A percentile compares a stretch with the other conserved stretches of the same genome.
phyloP scores from a whole-genome alignment of 2,797 vertebrate species.

The Falco peregrinus region DNA sequence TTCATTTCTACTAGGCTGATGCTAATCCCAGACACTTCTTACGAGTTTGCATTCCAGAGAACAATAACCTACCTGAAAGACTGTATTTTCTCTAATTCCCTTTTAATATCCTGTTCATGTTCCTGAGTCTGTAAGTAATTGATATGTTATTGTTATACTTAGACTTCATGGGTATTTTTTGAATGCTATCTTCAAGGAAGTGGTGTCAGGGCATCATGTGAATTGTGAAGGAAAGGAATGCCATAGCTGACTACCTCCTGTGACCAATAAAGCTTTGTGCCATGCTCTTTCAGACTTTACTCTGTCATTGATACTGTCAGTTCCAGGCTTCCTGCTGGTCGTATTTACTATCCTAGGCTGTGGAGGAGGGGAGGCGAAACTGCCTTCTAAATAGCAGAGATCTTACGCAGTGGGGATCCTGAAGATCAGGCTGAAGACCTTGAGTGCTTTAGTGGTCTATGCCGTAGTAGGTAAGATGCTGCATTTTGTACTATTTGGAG shows the following conservation, averaged over 20 bases:
- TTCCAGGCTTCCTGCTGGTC: slow-evolving; percentile 5
- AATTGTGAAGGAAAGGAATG: slow-evolving; percentile 9
- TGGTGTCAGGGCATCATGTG: background rate
- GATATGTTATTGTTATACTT: slow-evolving; percentile 31
- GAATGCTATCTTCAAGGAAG: slow-evolving; percentile 17
- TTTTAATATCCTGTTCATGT: slow-evolving; percentile 44
- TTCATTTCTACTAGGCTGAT: slow-evolving; percentile 3
- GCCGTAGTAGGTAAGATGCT: background rate
- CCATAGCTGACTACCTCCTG: slow-evolving; percentile 13
- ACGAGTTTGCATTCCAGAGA: slow-evolving; percentile 31
- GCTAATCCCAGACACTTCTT: slow-evolving; percentile 15
- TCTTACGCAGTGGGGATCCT: background rate
- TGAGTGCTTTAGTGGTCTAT: background rate
- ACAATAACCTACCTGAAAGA: slow-evolving; percentile 33
- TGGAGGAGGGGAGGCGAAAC: background rate
- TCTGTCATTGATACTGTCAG: slow-evolving; percentile 1
- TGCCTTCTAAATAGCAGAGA: background rate
- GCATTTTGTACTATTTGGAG: background rate
- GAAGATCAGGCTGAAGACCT: background rate
- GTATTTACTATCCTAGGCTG: background rate
- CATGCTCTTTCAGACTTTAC: background rate
- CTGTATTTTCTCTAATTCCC: slow-evolving; percentile 33
- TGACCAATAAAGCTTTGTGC: background rate
- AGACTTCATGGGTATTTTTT: slow-evolving; percentile 8
- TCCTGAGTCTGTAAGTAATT: slow-evolving; percentile 28